These are phyloP conservation scores for Melanchra persicariae DNA, from an alignment of 2,888 invertebrate genomes.

Conservation along the genomic window DNA sequence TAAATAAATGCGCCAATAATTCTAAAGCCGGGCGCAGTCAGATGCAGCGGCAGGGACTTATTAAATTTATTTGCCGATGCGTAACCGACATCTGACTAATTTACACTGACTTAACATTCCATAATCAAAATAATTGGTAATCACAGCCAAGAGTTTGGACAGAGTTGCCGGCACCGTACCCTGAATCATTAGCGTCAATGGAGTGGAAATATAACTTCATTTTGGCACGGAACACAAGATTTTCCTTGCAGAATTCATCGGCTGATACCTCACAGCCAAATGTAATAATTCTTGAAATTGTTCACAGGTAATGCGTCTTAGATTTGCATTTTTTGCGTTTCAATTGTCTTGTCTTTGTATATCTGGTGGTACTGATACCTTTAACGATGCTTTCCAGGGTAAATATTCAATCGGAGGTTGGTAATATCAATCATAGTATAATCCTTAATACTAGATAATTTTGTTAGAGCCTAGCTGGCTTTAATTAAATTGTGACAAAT, in stretches of 20 bases:
- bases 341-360: slow-evolving; percentile 14
- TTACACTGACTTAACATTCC: slow-evolving; percentile 78
- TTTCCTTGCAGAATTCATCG: slow-evolving; percentile 75
- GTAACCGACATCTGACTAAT: slow-evolving; percentile 79
- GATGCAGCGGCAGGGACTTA: slow-evolving; percentile 69
- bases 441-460: too few species aligned
- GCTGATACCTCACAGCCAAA: slow-evolving; percentile 77
- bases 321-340: slow-evolving; percentile 47
- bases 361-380: background rate
- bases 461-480: background rate
- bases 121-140: slow-evolving; percentile 83
- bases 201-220: slow-evolving; percentile 82
- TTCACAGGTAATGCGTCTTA: slow-evolving; percentile 56
- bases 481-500: background rate
- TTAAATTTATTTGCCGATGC: slow-evolving; percentile 82
- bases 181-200: slow-evolving; percentile 86
- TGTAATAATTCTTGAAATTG: slow-evolving; percentile 76
- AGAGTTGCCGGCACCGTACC: slow-evolving; percentile 68
- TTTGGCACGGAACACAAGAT: slow-evolving; percentile 82
- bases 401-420: background rate
- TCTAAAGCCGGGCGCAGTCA: slow-evolving; percentile 50
- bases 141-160: slow-evolving; percentile 80
- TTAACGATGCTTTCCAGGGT: background rate
- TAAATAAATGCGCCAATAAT: slow-evolving; percentile 62
- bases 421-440: background rate